These are phyloP conservation scores for Papilio helenus DNA, from an alignment of 1,140 invertebrate species.

Conservation along the genomic window DNA sequence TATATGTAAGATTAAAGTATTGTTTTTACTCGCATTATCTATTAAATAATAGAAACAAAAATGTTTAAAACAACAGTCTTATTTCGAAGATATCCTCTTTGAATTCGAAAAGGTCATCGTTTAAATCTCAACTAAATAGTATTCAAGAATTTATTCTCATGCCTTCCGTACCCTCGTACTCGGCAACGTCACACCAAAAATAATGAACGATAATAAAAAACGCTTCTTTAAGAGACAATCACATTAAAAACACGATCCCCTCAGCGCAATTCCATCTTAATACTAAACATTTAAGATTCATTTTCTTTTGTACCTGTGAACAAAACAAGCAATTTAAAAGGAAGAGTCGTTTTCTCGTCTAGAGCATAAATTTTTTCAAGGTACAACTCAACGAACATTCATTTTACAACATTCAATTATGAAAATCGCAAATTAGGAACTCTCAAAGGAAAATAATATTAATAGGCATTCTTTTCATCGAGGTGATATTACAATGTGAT, in stretches of 20 bases:
- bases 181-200: slow-evolving; percentile 43
- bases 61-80: neutral
- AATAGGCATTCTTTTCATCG: slow-evolving; percentile 48
- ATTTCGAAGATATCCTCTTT: neutral
- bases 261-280: slow-evolving; percentile 45
- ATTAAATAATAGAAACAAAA: neutral
- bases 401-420: slow-evolving; percentile 68
- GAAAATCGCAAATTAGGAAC: slow-evolving; percentile 63
- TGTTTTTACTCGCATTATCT: no score
- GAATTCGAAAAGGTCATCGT: slow-evolving; percentile 17
- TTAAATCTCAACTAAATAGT: slow-evolving; percentile 32
- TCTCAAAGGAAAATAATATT: slow-evolving; percentile 50
- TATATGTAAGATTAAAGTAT: no score
- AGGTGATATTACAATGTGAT: slow-evolving; percentile 52
- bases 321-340: slow-evolving; percentile 56
- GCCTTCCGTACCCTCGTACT: slow-evolving; percentile 36
- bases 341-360: slow-evolving; percentile 46
- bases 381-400: slow-evolving; percentile 53
- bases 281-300: slow-evolving; percentile 42
- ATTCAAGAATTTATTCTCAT: slow-evolving; percentile 33
- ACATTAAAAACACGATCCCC: slow-evolving; percentile 48
- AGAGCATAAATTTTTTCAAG: slow-evolving; percentile 54
- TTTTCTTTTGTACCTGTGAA: slow-evolving; percentile 42
- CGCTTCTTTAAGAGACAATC: slow-evolving; percentile 53
- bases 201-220: slow-evolving; percentile 62